Evolutionary conservation across 2,113 vertebrate species (phyloP).

Genomic region (Eonycteris spelaea): DNA sequence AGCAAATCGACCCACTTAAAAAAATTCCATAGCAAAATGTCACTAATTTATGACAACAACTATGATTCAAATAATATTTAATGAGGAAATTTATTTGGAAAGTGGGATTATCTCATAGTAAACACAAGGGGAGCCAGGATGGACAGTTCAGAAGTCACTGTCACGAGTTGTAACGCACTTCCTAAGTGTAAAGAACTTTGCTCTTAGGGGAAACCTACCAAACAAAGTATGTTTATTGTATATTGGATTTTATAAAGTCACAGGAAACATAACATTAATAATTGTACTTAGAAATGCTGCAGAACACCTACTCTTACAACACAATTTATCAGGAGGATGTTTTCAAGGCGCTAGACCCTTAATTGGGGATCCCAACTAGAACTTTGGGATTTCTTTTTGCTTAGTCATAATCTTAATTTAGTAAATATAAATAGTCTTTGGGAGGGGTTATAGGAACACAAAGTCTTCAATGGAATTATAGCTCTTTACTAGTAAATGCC

Average conservation of each 20-base stretch:
- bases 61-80: background rate
- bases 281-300: background rate
- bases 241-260: background rate
- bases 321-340: background rate
- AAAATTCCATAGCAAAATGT: background rate
- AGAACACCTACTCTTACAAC: background rate
- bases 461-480: conserved; percentile 42
- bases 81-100: conserved; percentile 30
- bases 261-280: background rate
- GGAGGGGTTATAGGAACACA: background rate
- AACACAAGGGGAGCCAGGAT: background rate
- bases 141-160: background rate
- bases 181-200: conserved; percentile 52
- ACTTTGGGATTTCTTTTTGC: conserved; percentile 24
- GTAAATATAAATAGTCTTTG: conserved; percentile 20
- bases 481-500: conserved; percentile 26
- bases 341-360: background rate
- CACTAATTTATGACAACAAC: background rate
- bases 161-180: background rate
- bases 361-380: background rate
- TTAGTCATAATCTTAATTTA: conserved; percentile 22
- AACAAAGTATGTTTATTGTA: background rate
- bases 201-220: conserved; percentile 38
- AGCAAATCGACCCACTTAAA: background rate
- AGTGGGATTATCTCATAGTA: background rate